A percentile compares a stretch with the other conserved stretches of the same genome.
Evolutionary conservation across 2,797 vertebrate genomes (phyloP).

Genomic region (Serranus cabrilla): DNA sequence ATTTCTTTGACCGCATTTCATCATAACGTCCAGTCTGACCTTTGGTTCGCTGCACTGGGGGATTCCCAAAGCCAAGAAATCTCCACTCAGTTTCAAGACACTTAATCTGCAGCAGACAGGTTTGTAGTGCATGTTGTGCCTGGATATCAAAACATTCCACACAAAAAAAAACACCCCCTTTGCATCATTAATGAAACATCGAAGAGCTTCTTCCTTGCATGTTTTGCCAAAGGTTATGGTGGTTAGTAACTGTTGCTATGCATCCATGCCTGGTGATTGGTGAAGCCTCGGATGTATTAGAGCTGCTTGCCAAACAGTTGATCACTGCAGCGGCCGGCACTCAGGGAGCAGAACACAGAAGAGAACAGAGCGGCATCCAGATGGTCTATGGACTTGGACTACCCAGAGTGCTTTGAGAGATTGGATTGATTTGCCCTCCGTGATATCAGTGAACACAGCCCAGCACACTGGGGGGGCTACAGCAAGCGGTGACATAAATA

Average conservation of each 20-base stretch:
- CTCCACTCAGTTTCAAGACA: slow-evolving; percentile 1
- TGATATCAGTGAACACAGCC: slow-evolving; percentile 70
- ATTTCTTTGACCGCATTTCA: slow-evolving; percentile 38
- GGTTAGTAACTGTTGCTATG: slow-evolving; percentile 72
- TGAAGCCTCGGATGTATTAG: slow-evolving; percentile 40
- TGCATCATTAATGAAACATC: slow-evolving; percentile 36
- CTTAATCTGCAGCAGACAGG: neutral
- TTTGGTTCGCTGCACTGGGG: slow-evolving; percentile 3
- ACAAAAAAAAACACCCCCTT: slow-evolving; percentile 3
- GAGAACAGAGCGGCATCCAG: slow-evolving; percentile 75
- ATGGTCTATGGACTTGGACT: slow-evolving; percentile 76
- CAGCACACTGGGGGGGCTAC: slow-evolving; percentile 33
- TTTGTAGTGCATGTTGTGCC: neutral
- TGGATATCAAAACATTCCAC: neutral
- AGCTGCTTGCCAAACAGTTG: slow-evolving; percentile 67
- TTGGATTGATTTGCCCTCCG: slow-evolving; percentile 79
- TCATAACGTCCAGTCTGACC: slow-evolving; percentile 5
- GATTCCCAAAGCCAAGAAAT: neutral
- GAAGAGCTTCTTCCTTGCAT: slow-evolving; percentile 26
- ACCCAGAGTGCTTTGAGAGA: slow-evolving; percentile 78
- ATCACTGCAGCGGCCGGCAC: slow-evolving; percentile 67
- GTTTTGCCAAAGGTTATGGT: slow-evolving; percentile 49
- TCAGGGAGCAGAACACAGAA: slow-evolving; percentile 68
- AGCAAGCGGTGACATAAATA: slow-evolving; percentile 55
- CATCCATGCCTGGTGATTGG: slow-evolving; percentile 55